Base-by-base conservation (phyloP, 2,888 invertebrate species). In the Apamea epomidion region DNA sequence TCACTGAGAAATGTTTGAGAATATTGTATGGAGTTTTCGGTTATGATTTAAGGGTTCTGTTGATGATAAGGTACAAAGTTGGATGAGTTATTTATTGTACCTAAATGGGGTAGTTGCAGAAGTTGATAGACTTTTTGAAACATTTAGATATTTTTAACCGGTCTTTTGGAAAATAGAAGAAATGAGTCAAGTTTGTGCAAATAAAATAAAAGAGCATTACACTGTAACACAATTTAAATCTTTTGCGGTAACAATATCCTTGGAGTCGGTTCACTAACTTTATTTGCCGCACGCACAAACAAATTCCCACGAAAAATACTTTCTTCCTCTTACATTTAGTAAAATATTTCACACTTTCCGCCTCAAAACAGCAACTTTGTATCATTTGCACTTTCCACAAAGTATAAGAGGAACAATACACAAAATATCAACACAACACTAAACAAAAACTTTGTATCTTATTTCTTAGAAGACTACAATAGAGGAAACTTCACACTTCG, bases 1-100 rank as follows among this genome's bases (percentile, higher is more conserved):
- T 83, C 86, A 85, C 77, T 85, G 79, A 88, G 86, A 87, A 89
- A 86, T 70, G 67, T 88, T 90, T 87, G 84, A 83, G 83, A 78
- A 86, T 84, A 88, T 87, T 84, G 86, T 87, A 86, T 80, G 78
- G 72, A 78, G 84, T 85, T 84, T 51, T 72, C 70, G 62, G 83
- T 67, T 78, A 75, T 78, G 65, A 84, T 83, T 78, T 82, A 83
- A 25, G 54, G 45, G 67, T 29, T 67, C 29, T 42, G 62, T 82
- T 74, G 37, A 60, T 78, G 82, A 86, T 71, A 62, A 67, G n/a
- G 71, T 42, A 62, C n/a, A 65, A 82, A 83, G 68, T 84, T 71
- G 51, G 62, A 65, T 60, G 72, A 78, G 45, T 74, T 78, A 48
- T 82, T 86, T 77, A 72, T 73, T 84, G 29, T 60, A n/a, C 21